A percentile compares a stretch with the other conserved stretches of the same genome.
These are phyloP conservation scores for Dipodomys stephensi DNA, from an alignment of 2,113 vertebrate genomes.

Conservation along the genomic window DNA sequence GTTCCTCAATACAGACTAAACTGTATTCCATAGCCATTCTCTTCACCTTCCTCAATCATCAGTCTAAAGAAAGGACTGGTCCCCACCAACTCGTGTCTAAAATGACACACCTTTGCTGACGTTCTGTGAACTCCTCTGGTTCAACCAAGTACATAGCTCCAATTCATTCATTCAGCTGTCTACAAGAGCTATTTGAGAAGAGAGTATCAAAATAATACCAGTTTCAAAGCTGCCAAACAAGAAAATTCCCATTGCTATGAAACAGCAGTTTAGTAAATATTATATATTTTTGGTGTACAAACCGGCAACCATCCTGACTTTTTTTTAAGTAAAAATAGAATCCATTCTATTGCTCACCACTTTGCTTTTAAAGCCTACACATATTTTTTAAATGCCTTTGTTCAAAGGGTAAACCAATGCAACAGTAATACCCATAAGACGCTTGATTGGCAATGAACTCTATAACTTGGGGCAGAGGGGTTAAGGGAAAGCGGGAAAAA, in stretches of 20 bases:
- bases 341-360: background rate
- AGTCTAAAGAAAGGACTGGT: background rate
- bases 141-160: background rate
- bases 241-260: constrained; percentile 40
- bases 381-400: background rate
- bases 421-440: too few species aligned
- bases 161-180: background rate
- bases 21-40: background rate
- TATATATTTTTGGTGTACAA: background rate
- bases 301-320: background rate
- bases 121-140: background rate
- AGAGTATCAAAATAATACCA: background rate
- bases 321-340: constrained; percentile 13
- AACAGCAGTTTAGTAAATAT: constrained; percentile 1
- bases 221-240: constrained; percentile 11
- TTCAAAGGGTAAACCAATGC: background rate
- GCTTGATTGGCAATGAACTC: too few species aligned
- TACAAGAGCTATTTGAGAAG: background rate
- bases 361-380: background rate
- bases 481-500: too few species aligned
- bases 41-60: background rate
- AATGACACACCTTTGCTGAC: background rate
- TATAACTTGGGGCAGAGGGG: too few species aligned
- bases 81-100: background rate
- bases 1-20: background rate